Conservation (phyloP, 2,888 invertebrate species). For the Eurois occulta region DNA sequence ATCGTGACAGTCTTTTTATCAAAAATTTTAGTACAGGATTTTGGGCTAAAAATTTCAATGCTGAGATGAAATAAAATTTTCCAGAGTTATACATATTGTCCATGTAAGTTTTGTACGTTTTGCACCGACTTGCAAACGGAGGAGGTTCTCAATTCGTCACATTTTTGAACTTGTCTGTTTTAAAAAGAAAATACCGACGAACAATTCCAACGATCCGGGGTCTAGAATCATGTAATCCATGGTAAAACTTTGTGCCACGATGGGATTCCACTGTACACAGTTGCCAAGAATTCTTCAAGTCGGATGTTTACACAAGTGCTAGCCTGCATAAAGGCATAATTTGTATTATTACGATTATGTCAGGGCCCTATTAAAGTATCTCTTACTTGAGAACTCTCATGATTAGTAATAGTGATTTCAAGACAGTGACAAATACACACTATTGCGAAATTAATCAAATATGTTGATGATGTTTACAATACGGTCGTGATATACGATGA, state of each 20-base stretch:
- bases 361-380: neutral
- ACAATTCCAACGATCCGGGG: neutral
- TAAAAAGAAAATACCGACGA: neutral
- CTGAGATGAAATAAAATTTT: neutral
- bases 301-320: conserved; percentile 47
- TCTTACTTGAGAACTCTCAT: neutral
- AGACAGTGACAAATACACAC: neutral
- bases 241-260: neutral
- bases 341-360: neutral
- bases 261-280: neutral
- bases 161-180: neutral
- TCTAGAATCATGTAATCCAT: neutral
- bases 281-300: conserved; percentile 9
- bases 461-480: neutral
- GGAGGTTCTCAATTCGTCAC: neutral
- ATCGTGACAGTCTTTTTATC: neutral
- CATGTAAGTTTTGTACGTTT: neutral
- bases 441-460: conserved; percentile 2
- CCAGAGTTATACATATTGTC: too few relatives aligned
- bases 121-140: neutral
- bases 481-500: too few relatives aligned
- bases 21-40: neutral
- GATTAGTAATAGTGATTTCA: neutral
- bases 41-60: neutral
- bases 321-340: neutral